Evolutionary conservation across 2,797 vertebrate species (phyloP).

Genomic region (Chiloscyllium punctatum): DNA sequence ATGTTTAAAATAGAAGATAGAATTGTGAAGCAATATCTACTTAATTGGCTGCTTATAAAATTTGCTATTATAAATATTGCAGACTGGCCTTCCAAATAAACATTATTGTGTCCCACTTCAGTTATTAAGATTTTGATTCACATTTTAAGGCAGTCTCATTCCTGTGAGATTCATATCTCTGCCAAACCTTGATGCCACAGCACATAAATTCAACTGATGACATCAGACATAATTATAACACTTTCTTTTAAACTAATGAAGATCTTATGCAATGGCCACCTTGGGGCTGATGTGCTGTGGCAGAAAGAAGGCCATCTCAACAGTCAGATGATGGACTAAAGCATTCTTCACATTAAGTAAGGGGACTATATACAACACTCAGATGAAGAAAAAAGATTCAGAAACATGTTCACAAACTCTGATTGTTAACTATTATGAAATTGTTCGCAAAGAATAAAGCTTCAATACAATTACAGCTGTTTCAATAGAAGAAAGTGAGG

Average conservation of each 20-base stretch:
- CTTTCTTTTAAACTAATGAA: background rate
- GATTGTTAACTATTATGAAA: background rate
- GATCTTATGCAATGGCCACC: no score
- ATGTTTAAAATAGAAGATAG: conserved; percentile 28
- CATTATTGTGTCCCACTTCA: conserved; percentile 27
- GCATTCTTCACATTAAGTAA: background rate
- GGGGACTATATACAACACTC: background rate
- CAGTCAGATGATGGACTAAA: background rate
- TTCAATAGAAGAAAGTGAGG: background rate
- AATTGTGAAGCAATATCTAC: conserved; percentile 28
- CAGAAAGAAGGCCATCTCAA: background rate
- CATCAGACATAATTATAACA: background rate
- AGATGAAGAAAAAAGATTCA: background rate
- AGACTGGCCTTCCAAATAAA: conserved; percentile 18
- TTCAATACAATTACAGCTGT: background rate
- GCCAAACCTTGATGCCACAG: background rate
- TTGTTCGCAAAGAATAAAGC: background rate
- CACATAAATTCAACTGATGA: background rate
- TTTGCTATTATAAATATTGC: conserved; percentile 28
- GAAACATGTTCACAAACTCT: background rate
- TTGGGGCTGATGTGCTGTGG: background rate
- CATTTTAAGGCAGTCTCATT: background rate
- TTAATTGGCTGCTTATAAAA: conserved; percentile 28
- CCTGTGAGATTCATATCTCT: conserved; percentile 2
- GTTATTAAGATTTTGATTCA: conserved; percentile 29